Evolutionary conservation across 2,797 vertebrate species (phyloP), one percentile per base, ranked within the genome.

Genomic region (Carduelis carduelis): DNA sequence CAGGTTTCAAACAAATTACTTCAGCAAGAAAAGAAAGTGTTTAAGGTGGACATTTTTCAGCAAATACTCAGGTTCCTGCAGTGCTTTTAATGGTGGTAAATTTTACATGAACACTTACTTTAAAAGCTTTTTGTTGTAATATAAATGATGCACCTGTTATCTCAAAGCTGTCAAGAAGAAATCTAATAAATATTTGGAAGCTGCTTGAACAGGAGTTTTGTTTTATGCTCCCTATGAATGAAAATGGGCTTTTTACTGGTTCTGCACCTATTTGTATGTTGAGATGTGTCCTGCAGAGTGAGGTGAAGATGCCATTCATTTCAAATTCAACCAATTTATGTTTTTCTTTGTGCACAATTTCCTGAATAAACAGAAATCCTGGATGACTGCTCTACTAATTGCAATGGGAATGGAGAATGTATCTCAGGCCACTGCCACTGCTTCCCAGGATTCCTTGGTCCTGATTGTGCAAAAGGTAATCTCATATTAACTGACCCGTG

Each of bases 371-470:
- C 80, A 98, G 99, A 99, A 98, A 98, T 99, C 72, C 98, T 99
- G 98, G 99, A 99, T 91, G 99, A 99, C 89, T 99, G 99, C 94
- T 98, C 99, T 65, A 99, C 99, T 55, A 98, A 99, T 98, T 99
- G 99, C 94, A 99, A 99, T 92, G 99, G 99, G 74, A 99, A 99
- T 27, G 99, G 99, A 95, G 99, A 99, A 96, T 99, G 99, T 79
- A 99, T 99, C 83, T 99, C 99, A 5, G 99, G 99, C 72, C 99
- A 99, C 97, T 99, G 99, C 94, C 99, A 99, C 97, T 99, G 99
- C 97, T 99, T 99, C 91, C 98, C 99, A 30, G 99, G 99, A 77
- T 99, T 99, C 97, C 96, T 99, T 95, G 99, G 99, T 83, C 99
- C 99, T 14, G 99, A 99, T 94, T 99, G 99, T 96, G 98, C 99